Conservation (phyloP, 2,113 vertebrate species). For the Nesoenas mayeri region DNA sequence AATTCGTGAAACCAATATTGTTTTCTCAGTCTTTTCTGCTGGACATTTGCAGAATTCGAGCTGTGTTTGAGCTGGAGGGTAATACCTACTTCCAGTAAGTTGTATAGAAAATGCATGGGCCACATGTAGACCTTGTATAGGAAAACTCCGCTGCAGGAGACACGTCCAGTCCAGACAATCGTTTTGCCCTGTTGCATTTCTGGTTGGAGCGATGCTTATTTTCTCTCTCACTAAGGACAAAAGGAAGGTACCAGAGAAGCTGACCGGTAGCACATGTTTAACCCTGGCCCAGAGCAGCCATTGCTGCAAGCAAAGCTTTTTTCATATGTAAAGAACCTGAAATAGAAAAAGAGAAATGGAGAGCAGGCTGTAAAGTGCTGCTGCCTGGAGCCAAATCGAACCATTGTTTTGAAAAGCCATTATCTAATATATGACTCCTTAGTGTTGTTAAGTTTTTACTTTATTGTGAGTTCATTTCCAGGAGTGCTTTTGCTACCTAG, state of each 20-base stretch:
- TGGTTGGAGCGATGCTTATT: not conserved
- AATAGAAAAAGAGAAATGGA: not conserved
- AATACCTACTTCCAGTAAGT: not conserved
- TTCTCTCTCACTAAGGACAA: not conserved
- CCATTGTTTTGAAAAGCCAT: not conserved
- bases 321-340: not conserved
- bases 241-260: conserved; percentile 33
- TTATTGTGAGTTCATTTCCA: not conserved
- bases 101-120: not conserved
- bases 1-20: not conserved
- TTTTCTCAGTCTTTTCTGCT: not conserved
- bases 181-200: not conserved
- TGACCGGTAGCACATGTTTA: not conserved
- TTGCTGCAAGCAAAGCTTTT: not conserved
- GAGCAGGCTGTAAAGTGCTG: not conserved
- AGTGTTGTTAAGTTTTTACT: not conserved
- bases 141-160: not conserved
- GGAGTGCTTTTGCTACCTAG: not conserved
- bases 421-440: not conserved
- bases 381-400: not conserved
- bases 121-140: not conserved
- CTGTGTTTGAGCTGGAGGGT: not conserved
- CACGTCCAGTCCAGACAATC: not conserved
- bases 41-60: not conserved
- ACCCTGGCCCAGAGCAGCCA: not conserved